Base-by-base conservation (phyloP, 2,888 invertebrate species). In the Drosophila mettleri region DNA sequence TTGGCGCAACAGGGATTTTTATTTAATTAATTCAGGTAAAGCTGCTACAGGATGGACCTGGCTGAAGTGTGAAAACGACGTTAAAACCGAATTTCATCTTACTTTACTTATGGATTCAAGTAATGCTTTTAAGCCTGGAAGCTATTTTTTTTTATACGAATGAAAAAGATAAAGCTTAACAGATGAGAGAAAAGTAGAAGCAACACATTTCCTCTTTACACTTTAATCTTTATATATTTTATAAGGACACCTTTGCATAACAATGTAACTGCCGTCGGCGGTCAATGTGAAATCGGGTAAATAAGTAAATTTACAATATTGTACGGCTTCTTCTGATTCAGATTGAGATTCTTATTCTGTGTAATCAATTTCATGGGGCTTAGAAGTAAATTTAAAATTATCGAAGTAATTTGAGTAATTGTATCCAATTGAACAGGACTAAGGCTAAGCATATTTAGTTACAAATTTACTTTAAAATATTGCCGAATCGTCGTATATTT, bases 251-350 rank as follows among this genome's bases (percentile, higher is more conserved):
- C 9, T 8, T 12, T 8, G 4, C 4, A 16, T 7, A n/a, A 6
- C 16, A 27, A 10, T 10, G 2, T n/a, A 24, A 9, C 29, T 12
- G 29, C 16, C 27, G 7, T 27, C 10, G 27, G 45, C 27, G 1
- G 8, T 5, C 16, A 4, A 27, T 27, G 10, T 27, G n/a, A 27
- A 6, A n/a, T 27, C 45, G 16, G 16, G 16, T 45, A 9, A 45
- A 27, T 45, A 45, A 27, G 45, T 45, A 45, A 10, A 27, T 27
- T 45, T 27, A 6, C 27, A 45, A 45, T 45, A 27, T 12, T 27
- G 16, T 12, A 4, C 5, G 10, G 0, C 1, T n/a, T n/a, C n/a
- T n/a, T n/a, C n/a, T n/a, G n/a, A n/a, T n/a, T n/a, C n/a, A n/a
- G n/a, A n/a, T n/a, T n/a, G n/a, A n/a, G 16, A 16, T 27, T 16